A percentile compares a stretch with the other conserved stretches of the same genome.
Evolutionary conservation across 2,888 invertebrate genomes (phyloP).

Genomic region (Selenia dentaria): DNA sequence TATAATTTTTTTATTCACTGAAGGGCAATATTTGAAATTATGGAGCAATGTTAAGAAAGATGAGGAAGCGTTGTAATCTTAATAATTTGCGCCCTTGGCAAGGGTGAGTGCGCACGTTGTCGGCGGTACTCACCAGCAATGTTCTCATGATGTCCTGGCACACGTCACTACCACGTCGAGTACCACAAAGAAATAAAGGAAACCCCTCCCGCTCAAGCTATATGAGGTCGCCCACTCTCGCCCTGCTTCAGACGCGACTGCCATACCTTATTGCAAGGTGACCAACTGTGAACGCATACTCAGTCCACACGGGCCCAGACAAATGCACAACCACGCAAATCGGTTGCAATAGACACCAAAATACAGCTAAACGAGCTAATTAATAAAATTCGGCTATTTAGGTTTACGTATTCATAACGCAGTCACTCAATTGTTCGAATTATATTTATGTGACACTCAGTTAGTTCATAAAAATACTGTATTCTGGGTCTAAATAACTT

Average conservation of each 20-base stretch:
- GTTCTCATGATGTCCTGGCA: conserved; percentile 74
- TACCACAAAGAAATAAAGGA: conserved; percentile 82
- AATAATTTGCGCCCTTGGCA: conserved; percentile 48
- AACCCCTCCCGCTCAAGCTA: conserved; percentile 74
- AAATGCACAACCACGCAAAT: conserved; percentile 65
- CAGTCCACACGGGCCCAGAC: conserved; percentile 38
- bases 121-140: conserved; percentile 71
- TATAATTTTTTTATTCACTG: too few relatives aligned
- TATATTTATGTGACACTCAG: conserved; percentile 12
- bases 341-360: conserved; percentile 57
- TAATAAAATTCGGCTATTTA: conserved; percentile 59
- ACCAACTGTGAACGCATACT: conserved; percentile 66
- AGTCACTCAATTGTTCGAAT: conserved; percentile 27
- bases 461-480: neutral
- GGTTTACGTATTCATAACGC: conserved; percentile 49
- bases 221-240: conserved; percentile 83
- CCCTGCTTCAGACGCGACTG: conserved; percentile 74
- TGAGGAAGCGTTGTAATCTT: conserved; percentile 34
- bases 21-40: neutral
- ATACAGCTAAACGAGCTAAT: conserved; percentile 76
- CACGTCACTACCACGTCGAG: conserved; percentile 77
- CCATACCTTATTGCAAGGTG: conserved; percentile 81
- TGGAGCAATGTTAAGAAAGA: conserved; percentile 16
- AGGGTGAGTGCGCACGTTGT: conserved; percentile 33
- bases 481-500: too few relatives aligned